Conservation (phyloP, 2,797 vertebrate species). For the Neosilurus hyrtlii region DNA sequence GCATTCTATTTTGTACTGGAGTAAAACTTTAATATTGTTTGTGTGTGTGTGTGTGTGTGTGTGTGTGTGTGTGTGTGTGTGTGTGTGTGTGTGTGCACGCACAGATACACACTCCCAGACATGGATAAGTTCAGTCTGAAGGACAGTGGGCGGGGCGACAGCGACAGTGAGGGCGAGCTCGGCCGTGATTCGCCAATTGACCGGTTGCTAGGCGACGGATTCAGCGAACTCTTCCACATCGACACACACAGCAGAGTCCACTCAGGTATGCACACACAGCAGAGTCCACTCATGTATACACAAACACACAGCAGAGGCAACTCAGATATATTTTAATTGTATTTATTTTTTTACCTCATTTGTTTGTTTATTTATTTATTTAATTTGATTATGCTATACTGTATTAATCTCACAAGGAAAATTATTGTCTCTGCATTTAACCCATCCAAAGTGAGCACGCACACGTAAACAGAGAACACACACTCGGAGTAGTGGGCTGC, state of each 20-base stretch:
- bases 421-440: no score
- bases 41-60: conserved; percentile 56
- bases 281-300: conserved; percentile 90
- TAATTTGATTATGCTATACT: no score
- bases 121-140: conserved; percentile 99
- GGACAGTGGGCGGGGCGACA: conserved; percentile 98
- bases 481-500: no score
- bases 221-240: conserved; percentile 95
- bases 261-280: conserved; percentile 79
- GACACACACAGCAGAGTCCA: conserved; percentile 92
- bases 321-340: no score
- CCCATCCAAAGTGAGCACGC: no score
- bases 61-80: conserved; percentile 51
- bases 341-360: no score
- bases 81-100: conserved; percentile 48
- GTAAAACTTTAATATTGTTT: not conserved
- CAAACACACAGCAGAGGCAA: not conserved
- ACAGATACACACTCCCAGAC: conserved; percentile 96
- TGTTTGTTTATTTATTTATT: no score
- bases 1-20: not conserved
- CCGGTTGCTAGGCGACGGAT: conserved; percentile 94
- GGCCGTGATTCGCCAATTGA: conserved; percentile 98
- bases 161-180: conserved; percentile 98
- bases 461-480: no score
- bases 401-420: no score